Evolutionary conservation across 2,797 vertebrate genomes (phyloP), one percentile per base, ranked within the genome.

Genomic region (Tinamus major): DNA sequence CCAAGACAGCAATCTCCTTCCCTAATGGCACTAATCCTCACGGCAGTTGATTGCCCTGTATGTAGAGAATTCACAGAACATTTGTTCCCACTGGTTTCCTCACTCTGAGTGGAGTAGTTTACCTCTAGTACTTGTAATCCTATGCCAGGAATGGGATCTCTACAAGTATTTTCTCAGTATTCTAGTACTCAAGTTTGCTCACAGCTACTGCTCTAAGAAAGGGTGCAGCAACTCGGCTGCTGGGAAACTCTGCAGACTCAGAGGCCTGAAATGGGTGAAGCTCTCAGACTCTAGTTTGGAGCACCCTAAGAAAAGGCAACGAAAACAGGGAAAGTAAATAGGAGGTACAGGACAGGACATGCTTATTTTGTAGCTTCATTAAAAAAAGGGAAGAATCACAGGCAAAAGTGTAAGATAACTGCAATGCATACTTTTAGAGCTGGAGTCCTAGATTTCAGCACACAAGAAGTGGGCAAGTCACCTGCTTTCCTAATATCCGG

Each of bases 401-500:
- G 33, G 44, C 26, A 37, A 91, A 95, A 79, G 12, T 35, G 80
- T 48, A 75, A 71, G 89, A 56, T 49, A 23, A 31, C 42, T 17
- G 23, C 44, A 33, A 24, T 55, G 53, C 26, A 75, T 37, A 85
- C 20, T 79, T 23, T 56, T 76, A 42, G 24, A 75, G 13, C 15
- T 13, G 44, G 46, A 79, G 7, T 8, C 77, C 12, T 41, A 70
- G 39, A 41, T 49, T 70, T 56, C 44, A 74, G 23, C 23, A 41
- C 2, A 79, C 67, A 87, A 85, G 68, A 89, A 89, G 65, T 19
- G 37, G 27, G 11, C 46, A 77, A 0, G 1, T 90, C 53, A 96
- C 97, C 96, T 96, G 83, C 58, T 87, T 79, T 89, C 56, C 91
- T 87, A 39, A 90, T 77, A 18, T 96, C 95, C 53, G 97, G 96